These are phyloP conservation scores for Philopedon plagiatum DNA, from an alignment of 2,888 invertebrate species.

Conservation along the genomic window DNA sequence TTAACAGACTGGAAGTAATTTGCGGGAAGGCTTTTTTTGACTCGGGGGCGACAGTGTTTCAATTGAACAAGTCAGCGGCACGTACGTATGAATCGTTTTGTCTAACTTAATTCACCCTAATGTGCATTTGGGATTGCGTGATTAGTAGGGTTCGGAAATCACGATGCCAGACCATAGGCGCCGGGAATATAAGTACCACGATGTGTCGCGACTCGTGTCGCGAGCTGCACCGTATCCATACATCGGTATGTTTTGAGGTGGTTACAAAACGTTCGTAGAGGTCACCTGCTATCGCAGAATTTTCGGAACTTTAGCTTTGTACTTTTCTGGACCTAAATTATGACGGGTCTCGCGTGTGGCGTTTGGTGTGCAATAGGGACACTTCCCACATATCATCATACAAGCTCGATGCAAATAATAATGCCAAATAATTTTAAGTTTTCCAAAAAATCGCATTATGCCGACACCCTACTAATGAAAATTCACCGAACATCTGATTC, in stretches of 20 bases:
- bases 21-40: constrained; percentile 10
- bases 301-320: no score
- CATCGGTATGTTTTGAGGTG: background rate
- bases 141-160: no score
- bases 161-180: constrained; percentile 1
- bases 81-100: constrained; percentile 9
- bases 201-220: no score
- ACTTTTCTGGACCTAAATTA: no score
- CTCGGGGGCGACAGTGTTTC: constrained; percentile 28
- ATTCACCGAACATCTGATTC: constrained; percentile 30
- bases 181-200: background rate
- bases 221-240: no score
- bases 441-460: background rate
- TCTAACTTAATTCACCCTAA: constrained; percentile 19
- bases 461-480: constrained; percentile 12
- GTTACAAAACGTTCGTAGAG: background rate
- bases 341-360: no score
- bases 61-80: constrained; percentile 22
- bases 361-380: no score
- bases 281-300: no score
- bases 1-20: constrained; percentile 41
- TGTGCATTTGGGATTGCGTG: background rate
- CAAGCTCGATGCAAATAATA: background rate
- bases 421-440: background rate
- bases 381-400: background rate